Base-by-base conservation (phyloP, 2,797 vertebrate genomes). In the Parotocinclus haroldoi region DNA sequence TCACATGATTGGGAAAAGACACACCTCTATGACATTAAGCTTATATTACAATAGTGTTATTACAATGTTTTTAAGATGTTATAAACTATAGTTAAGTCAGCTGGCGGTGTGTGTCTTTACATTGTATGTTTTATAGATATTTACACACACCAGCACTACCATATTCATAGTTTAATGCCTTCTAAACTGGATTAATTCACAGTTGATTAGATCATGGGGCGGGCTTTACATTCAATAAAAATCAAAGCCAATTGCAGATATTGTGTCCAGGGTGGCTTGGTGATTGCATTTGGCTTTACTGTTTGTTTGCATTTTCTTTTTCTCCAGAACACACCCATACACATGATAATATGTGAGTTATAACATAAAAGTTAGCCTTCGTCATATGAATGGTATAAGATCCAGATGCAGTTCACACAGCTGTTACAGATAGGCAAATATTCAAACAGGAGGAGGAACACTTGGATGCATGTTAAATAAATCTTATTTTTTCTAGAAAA, bases 381-480 rank as follows among this genome's bases (percentile, higher is more conserved):
- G 16, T 7, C 10, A 55, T 18, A 13, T 40, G 1, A 14, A 14
- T 45, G 39, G 10, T 9, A 3, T 56, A 27, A 39, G 10, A 52
- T 16, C 54, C 12, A 0, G 6, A 17, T 16, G 27, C 27, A 12
- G 10, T 38, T 17, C 17, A 18, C 12, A 17, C 13, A 44, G 14
- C 19, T 38, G 48, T 63, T 63, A 7, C 44, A 11, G 45, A 44
- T 56, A 19, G 12, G 37, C 51, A 13, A 50, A 38, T 63, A 42
- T 63, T 56, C 37, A 42, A n/a, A 42, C 17, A 19, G 40, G 60
- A 40, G 16, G 54, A 50, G 54, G 7, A 57, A 55, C 27, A 16
- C 27, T 27, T 9, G 52, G 19, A 54, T 48, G 66, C 75, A 73
- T 74, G 68, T 71, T 68, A 45, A 77, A 71, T 77, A 77, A 77